A percentile compares a stretch with the other conserved stretches of the same genome.
Conservation (phyloP, 2,888 invertebrate genomes). For the Argyra leucocephala region DNA sequence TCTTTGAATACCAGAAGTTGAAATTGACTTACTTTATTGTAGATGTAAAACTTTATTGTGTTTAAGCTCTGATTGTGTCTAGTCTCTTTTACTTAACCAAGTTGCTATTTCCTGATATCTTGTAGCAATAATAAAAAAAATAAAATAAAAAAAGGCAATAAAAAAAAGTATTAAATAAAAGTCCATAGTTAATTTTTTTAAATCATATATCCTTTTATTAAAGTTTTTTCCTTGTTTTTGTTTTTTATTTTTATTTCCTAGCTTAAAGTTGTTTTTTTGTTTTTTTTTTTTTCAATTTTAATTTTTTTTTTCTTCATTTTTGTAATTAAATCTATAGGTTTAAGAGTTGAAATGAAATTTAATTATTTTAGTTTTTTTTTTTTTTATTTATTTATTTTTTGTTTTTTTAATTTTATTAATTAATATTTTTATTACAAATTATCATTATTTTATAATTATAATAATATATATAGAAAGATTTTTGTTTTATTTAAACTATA, state of each 20-base stretch:
- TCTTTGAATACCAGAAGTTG: too few species aligned
- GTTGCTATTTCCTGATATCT: too few species aligned
- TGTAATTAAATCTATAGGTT: neutral
- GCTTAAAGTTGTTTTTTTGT: neutral
- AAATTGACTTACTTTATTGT: too few species aligned
- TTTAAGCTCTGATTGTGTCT: too few species aligned
- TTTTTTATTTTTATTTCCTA: neutral
- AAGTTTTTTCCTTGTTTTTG: neutral
- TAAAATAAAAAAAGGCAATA: too few species aligned
- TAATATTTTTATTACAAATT: neutral
- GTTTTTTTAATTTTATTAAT: neutral
- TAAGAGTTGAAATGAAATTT: neutral
- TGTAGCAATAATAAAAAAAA: too few species aligned
- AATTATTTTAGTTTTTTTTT: neutral
- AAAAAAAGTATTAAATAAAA: too few species aligned
- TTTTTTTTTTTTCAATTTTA: neutral
- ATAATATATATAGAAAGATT: neutral
- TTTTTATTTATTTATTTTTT: neutral
- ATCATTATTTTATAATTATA: neutral
- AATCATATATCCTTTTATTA: constrained; percentile 3
- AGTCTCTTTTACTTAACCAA: too few species aligned
- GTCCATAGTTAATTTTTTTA: neutral
- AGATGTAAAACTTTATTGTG: too few species aligned
- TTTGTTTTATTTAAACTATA: neutral
- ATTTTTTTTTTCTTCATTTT: too few species aligned